Evolutionary conservation across 2,888 invertebrate species (phyloP).

Genomic region (Crossocerus cetratus): DNA sequence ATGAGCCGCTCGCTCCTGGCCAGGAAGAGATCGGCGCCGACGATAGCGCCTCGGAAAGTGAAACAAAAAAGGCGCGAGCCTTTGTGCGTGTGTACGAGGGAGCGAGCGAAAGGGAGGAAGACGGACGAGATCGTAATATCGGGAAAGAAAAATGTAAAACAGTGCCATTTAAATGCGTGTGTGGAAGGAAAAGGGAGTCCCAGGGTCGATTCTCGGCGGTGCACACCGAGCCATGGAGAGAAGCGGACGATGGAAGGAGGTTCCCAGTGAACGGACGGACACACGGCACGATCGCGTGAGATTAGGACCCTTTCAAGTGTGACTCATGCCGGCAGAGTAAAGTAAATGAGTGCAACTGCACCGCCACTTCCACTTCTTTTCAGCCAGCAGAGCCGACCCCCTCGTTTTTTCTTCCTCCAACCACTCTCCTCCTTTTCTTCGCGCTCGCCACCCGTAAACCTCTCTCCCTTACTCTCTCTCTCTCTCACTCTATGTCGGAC

Average conservation of each 20-base stretch:
- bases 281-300: constrained; percentile 61
- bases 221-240: not conserved
- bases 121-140: constrained; percentile 56
- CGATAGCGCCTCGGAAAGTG: constrained; percentile 26
- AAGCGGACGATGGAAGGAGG: constrained; percentile 7
- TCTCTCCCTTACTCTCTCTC: no score
- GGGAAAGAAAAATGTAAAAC: constrained; percentile 59
- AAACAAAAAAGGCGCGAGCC: not conserved
- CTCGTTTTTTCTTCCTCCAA: constrained; percentile 13
- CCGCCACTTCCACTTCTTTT: constrained; percentile 23
- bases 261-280: constrained; percentile 50
- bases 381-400: not conserved
- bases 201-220: not conserved
- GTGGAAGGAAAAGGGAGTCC: constrained; percentile 37
- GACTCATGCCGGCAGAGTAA: constrained; percentile 58
- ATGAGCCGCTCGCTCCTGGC: constrained; percentile 39
- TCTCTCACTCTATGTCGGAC: no score
- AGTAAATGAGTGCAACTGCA: constrained; percentile 64
- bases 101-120: constrained; percentile 2
- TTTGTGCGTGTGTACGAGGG: not conserved
- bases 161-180: constrained; percentile 57
- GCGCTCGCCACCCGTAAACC: constrained; percentile 1
- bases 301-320: constrained; percentile 60
- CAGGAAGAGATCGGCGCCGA: constrained; percentile 49
- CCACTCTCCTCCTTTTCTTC: constrained; percentile 26